phyloP scores from a whole-genome alignment of 2,113 vertebrate genomes.

The Eretmochelys imbricata region DNA sequence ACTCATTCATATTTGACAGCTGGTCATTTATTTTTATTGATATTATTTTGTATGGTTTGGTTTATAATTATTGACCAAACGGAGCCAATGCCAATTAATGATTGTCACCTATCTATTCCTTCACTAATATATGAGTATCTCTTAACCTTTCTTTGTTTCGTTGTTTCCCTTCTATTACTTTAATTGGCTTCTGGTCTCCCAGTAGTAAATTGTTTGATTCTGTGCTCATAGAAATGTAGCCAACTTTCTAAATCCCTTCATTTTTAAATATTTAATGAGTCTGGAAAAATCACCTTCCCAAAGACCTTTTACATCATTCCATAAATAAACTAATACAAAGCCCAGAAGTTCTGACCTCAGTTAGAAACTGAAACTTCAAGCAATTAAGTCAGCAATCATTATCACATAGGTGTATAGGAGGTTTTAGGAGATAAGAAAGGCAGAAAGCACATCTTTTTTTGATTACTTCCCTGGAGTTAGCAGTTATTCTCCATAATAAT shows the following conservation, averaged over 20 bases:
- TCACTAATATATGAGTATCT: background rate
- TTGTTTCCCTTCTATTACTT: background rate
- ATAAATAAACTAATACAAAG: constrained; percentile 35
- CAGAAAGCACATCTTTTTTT: background rate
- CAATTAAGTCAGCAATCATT: constrained; percentile 33
- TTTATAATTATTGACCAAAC: background rate
- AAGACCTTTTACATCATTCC: constrained; percentile 47
- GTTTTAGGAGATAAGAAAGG: background rate
- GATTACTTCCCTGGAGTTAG: constrained; percentile 31
- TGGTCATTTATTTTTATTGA: background rate
- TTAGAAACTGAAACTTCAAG: background rate
- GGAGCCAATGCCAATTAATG: background rate
- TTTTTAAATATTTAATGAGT: constrained; percentile 56
- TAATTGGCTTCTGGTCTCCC: background rate
- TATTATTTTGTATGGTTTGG: background rate
- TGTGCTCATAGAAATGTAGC: background rate
- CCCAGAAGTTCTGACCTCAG: constrained; percentile 16
- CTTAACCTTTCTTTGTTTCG: background rate
- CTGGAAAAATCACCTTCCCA: constrained; percentile 34
- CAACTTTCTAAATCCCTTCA: constrained; percentile 9
- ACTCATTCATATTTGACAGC: background rate
- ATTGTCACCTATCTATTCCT: background rate
- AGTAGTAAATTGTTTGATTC: background rate
- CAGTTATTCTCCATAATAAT: background rate
- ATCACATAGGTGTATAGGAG: background rate